phyloP scores from a whole-genome alignment of 2,888 invertebrate genomes.

The Apeira syringaria region DNA sequence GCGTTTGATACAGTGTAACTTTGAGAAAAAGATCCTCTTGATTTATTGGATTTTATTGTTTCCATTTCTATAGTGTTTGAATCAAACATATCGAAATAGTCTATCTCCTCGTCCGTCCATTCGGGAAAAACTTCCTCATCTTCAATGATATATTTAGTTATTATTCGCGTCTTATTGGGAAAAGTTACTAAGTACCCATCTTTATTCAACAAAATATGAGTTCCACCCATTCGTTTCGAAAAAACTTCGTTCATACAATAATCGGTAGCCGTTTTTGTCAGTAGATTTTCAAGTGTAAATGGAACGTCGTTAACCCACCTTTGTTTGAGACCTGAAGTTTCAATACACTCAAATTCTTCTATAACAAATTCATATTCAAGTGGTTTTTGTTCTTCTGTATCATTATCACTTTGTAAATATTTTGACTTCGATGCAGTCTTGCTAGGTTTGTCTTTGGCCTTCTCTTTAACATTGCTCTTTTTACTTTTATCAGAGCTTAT shows the following conservation, averaged over 20 bases:
- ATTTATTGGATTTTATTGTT: slow-evolving; percentile 45
- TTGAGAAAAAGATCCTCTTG: slow-evolving; percentile 48
- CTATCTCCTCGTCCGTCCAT: slow-evolving; percentile 64
- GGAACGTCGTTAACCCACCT: slow-evolving; percentile 51
- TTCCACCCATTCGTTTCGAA: slow-evolving; percentile 71
- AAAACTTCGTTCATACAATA: slow-evolving; percentile 67
- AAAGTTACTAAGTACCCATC: slow-evolving; percentile 68
- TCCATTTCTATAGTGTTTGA: slow-evolving; percentile 41
- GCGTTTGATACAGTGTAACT: slow-evolving; percentile 35
- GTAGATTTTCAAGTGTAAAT: slow-evolving; percentile 53
- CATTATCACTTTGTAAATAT: slow-evolving; percentile 30
- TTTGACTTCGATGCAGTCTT: slow-evolving; percentile 49
- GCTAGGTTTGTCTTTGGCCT: slow-evolving; percentile 43
- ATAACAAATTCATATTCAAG: slow-evolving; percentile 53
- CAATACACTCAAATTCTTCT: slow-evolving; percentile 64
- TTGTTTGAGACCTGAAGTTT: slow-evolving; percentile 57
- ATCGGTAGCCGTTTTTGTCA: slow-evolving; percentile 70
- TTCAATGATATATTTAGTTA: slow-evolving; percentile 55
- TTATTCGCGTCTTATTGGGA: slow-evolving; percentile 67
- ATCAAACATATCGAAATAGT: slow-evolving; percentile 33
- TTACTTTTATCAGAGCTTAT: slow-evolving; percentile 52
- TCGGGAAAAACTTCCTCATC: slow-evolving; percentile 67
- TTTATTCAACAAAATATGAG: slow-evolving; percentile 62
- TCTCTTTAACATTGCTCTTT: slow-evolving; percentile 49
- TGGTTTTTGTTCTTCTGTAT: slow-evolving; percentile 32